A percentile compares a stretch with the other conserved stretches of the same genome.
These are phyloP conservation scores for Prosapia bicincta DNA, from an alignment of 2,888 invertebrate genomes.

Conservation along the genomic window DNA sequence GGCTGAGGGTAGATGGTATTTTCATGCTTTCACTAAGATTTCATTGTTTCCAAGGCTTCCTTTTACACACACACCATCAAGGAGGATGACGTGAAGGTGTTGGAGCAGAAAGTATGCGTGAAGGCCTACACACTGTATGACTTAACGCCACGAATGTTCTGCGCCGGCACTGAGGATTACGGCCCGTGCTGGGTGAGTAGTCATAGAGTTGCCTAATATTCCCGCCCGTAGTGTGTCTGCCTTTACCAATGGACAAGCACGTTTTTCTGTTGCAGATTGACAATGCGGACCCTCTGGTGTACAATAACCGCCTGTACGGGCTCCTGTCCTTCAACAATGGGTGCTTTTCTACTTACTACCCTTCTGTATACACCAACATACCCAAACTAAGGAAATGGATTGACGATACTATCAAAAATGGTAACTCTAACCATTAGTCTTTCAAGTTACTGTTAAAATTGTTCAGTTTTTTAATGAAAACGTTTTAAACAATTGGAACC, in stretches of 20 bases:
- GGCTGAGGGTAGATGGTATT: too few relatives aligned
- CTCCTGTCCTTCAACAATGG: not conserved
- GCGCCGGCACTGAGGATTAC: constrained; percentile 3
- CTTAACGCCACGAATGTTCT: not conserved
- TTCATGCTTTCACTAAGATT: too few relatives aligned
- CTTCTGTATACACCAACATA: constrained; percentile 7
- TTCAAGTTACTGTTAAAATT: too few relatives aligned
- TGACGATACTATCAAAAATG: not conserved
- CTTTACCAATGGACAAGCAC: too few relatives aligned
- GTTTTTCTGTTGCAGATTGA: constrained; percentile 13
- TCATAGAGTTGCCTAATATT: not conserved
- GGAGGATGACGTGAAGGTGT: not conserved
- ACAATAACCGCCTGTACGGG: not conserved
- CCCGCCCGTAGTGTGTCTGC: too few relatives aligned
- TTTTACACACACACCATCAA: not conserved
- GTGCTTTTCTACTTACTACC: not conserved
- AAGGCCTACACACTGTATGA: not conserved
- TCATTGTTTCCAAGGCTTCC: not conserved
- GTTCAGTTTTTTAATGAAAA: too few relatives aligned
- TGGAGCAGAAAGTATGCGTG: not conserved
- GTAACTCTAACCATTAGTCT: too few relatives aligned
- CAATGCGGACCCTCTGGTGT: constrained; percentile 3
- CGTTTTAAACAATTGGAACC: too few relatives aligned
- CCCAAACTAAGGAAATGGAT: not conserved
- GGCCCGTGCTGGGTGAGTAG: not conserved